Evolutionary conservation across 2,888 invertebrate species (phyloP).

Genomic region (Bursaphelenchus okinawaensis): DNA sequence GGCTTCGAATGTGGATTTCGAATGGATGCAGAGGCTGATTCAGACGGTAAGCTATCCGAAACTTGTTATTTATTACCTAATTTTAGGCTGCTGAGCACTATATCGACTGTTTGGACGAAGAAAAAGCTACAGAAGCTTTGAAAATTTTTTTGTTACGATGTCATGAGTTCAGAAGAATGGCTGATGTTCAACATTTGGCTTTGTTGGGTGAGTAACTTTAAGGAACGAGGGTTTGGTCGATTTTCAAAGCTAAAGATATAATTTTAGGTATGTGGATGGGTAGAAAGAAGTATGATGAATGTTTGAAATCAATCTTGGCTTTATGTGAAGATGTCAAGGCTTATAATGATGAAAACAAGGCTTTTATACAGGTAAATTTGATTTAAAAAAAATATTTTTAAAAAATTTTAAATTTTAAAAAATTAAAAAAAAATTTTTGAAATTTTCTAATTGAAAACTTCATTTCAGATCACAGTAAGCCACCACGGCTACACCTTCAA

Average conservation of each 20-base stretch:
- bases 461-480: slow-evolving; percentile 32
- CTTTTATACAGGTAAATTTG: slow-evolving; percentile 19
- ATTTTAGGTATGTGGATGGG: slow-evolving; percentile 37
- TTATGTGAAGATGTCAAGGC: slow-evolving; percentile 30
- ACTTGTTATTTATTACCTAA: not conserved
- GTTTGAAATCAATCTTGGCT: slow-evolving; percentile 44
- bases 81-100: slow-evolving; percentile 48
- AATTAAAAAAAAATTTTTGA: too few species aligned
- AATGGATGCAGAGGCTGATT: slow-evolving; percentile 45
- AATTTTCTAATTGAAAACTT: not conserved
- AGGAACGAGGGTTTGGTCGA: not conserved
- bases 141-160: slow-evolving; percentile 46
- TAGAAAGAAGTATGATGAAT: slow-evolving; percentile 34
- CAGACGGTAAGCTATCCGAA: slow-evolving; percentile 30
- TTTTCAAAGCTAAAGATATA: not conserved
- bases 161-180: slow-evolving; percentile 37
- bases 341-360: slow-evolving; percentile 18
- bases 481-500: slow-evolving; percentile 36
- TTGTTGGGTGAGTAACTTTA: slow-evolving; percentile 29
- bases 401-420: not conserved
- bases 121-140: slow-evolving; percentile 43
- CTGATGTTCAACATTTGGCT: slow-evolving; percentile 30
- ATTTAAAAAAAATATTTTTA: too few species aligned
- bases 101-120: slow-evolving; percentile 46
- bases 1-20: slow-evolving; percentile 36